These are phyloP conservation scores for Ennomos erosarius DNA, from an alignment of 2,888 invertebrate species.

Conservation along the genomic window DNA sequence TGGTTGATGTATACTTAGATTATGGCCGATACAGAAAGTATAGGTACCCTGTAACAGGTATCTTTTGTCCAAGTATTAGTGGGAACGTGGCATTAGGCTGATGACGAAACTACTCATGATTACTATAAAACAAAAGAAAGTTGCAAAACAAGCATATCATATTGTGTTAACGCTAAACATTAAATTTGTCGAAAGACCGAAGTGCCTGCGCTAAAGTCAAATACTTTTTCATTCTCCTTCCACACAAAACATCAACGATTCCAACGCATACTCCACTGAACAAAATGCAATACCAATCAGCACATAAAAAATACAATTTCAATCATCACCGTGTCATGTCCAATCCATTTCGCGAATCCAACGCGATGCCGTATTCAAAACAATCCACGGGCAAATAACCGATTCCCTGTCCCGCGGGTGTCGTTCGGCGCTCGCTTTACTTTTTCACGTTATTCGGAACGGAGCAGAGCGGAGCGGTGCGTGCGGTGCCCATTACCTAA, in stretches of 20 bases:
- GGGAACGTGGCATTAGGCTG: too few species aligned
- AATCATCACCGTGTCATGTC: constrained; percentile 39
- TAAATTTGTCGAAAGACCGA: too few species aligned
- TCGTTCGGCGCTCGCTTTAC: constrained; percentile 76
- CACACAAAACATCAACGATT: constrained; percentile 11
- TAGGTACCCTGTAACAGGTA: too few species aligned
- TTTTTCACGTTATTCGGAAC: constrained; percentile 66
- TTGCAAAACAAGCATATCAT: too few species aligned
- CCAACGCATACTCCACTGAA: constrained; percentile 9
- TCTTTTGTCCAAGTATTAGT: too few species aligned
- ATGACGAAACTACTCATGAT: too few species aligned
- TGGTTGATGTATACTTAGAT: too few species aligned
- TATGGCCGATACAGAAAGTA: too few species aligned
- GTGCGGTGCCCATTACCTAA: constrained; percentile 74
- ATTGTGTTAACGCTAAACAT: too few species aligned
- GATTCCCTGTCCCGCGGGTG: constrained; percentile 75
- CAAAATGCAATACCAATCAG: constrained; percentile 39
- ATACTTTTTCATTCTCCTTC: constrained; percentile 3
- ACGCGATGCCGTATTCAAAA: constrained; percentile 69
- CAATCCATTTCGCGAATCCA: constrained; percentile 53
- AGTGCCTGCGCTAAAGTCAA: too few species aligned
- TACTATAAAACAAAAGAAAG: too few species aligned
- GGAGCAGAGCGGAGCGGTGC: constrained; percentile 44
- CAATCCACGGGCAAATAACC: constrained; percentile 80
- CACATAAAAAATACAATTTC: constrained; percentile 35